Evolutionary conservation across 2,113 vertebrate species (phyloP).

Genomic region (Xiphophorus couchianus): DNA sequence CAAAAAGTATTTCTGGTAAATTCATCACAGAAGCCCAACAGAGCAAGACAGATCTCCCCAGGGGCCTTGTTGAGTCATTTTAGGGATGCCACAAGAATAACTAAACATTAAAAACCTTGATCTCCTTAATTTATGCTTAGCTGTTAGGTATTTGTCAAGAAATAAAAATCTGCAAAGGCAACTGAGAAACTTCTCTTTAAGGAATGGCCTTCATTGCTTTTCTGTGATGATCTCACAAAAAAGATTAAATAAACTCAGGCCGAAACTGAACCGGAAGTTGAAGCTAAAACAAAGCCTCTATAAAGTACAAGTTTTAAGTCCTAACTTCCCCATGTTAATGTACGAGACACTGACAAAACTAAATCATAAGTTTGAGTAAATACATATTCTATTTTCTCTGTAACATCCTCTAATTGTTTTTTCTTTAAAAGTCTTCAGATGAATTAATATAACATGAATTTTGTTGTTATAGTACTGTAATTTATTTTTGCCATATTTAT

Average conservation of each 20-base stretch:
- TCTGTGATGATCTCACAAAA: slow-evolving; percentile 15
- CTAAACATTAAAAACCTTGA: slow-evolving; percentile 18
- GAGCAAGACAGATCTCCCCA: slow-evolving; percentile 30
- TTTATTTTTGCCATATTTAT: too few relatives aligned
- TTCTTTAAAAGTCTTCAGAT: not conserved
- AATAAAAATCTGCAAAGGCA: slow-evolving; percentile 20
- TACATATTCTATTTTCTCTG: not conserved
- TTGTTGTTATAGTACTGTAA: not conserved
- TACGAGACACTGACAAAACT: not conserved
- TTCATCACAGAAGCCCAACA: slow-evolving; percentile 49
- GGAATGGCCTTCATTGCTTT: not conserved
- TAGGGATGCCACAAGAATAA: slow-evolving; percentile 53
- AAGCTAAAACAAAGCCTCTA: not conserved
- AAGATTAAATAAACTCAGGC: not conserved
- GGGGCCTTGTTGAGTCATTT: slow-evolving; percentile 45
- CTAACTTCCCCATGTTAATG: not conserved
- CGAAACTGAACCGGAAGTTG: not conserved
- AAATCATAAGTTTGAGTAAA: not conserved
- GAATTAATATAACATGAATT: not conserved
- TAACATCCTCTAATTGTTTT: not conserved
- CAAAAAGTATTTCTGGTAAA: slow-evolving; percentile 59
- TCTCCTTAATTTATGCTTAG: slow-evolving; percentile 39
- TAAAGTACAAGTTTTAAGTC: not conserved
- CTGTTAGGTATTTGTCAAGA: slow-evolving; percentile 37
- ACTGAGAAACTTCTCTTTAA: slow-evolving; percentile 33